Percentiles rank a stretch among this genome's conserved stretches.
Evolutionary conservation across 2,113 vertebrate genomes (phyloP).

Genomic region (Anguilla japonica): DNA sequence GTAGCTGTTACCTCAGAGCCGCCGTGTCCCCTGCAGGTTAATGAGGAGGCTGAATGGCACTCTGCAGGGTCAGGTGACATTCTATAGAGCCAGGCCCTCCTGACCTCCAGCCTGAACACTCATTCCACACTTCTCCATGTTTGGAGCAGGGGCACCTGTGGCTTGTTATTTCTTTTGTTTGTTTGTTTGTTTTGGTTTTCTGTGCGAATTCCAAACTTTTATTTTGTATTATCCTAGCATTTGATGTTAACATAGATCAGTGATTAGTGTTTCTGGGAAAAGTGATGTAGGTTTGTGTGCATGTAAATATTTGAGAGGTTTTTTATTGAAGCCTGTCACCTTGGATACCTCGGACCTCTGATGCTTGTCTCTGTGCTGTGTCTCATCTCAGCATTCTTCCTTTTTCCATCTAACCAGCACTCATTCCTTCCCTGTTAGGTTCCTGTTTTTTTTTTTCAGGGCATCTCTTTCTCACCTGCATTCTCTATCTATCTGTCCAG

Average conservation of each 20-base stretch:
- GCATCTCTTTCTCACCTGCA: background rate
- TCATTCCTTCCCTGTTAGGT: background rate
- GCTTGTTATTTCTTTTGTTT: background rate
- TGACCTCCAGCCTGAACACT: background rate
- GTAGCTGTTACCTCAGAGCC: background rate
- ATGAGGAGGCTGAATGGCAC: background rate
- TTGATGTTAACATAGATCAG: conserved; percentile 23
- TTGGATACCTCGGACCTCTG: background rate
- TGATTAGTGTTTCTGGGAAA: conserved; percentile 27
- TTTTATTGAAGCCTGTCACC: conserved; percentile 13
- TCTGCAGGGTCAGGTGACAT: background rate
- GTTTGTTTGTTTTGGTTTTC: background rate
- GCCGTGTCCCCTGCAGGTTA: background rate
- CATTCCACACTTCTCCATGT: background rate
- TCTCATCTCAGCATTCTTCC: conserved; percentile 15
- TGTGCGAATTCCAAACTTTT: conserved; percentile 1
- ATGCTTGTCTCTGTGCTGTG: conserved; percentile 1
- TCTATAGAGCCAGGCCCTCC: background rate
- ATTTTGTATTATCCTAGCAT: background rate
- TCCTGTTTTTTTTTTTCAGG: background rate
- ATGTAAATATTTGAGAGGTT: conserved; percentile 28
- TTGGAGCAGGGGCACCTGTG: background rate
- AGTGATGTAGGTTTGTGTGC: conserved; percentile 31
- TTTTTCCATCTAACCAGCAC: background rate
- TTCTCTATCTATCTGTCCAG: background rate